Percentiles rank a stretch among this genome's conserved stretches.
Evolutionary conservation across 92 coral and sea anemone species (phyloP).

Genomic region (Montipora capitata): DNA sequence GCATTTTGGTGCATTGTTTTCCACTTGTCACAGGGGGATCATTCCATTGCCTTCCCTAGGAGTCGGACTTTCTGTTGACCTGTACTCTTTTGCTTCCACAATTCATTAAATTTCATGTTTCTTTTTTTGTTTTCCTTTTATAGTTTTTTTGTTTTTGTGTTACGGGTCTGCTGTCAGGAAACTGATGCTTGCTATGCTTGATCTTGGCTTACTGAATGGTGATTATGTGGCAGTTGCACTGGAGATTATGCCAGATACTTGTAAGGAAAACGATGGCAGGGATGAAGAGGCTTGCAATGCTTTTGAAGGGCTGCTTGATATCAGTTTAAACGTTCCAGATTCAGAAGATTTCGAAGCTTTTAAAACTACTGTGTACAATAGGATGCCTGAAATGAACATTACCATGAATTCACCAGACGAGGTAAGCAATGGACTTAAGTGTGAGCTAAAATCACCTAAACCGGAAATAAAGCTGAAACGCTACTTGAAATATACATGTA

Average conservation of each 20-base stretch:
- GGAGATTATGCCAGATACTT: conserved; percentile 60
- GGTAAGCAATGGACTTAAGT: conserved; percentile 20
- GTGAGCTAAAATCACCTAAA: no score
- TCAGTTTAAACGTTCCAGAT: conserved; percentile 70
- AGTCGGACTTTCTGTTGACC: no score
- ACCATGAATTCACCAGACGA: conserved; percentile 40
- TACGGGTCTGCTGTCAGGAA: conserved; percentile 70
- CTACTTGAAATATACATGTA: no score
- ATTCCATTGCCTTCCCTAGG: no score
- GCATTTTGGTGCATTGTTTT: no score
- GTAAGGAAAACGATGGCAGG: conserved; percentile 61
- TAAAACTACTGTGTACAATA: conserved; percentile 59
- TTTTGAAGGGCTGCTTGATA: conserved; percentile 79
- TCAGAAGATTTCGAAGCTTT: conserved; percentile 62
- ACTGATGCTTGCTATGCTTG: conserved; percentile 67
- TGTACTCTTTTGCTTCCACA: neutral
- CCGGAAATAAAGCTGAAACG: no score
- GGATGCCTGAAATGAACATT: conserved; percentile 84
- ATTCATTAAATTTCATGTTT: neutral
- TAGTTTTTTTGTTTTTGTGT: conserved; percentile 76
- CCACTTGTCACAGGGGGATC: no score
- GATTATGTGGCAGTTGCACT: conserved; percentile 55
- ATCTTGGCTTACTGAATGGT: conserved; percentile 84
- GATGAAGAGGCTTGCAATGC: conserved; percentile 80
- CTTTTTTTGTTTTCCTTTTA: neutral